Base-by-base conservation (phyloP, 2,113 vertebrate genomes). In the Pungitius pungitius region DNA sequence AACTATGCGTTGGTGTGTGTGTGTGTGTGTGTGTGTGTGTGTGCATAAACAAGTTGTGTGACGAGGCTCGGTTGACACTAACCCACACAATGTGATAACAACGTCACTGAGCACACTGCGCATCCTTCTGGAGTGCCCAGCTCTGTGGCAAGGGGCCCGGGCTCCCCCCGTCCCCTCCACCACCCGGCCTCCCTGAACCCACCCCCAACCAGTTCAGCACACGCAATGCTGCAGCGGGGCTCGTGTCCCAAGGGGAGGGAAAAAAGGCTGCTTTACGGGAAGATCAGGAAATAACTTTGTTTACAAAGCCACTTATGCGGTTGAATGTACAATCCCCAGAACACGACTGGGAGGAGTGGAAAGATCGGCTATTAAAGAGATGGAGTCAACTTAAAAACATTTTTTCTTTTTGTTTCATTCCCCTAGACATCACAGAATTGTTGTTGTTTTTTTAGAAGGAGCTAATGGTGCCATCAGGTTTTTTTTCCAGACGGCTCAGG, bases 71-170 rank as follows among this genome's bases (percentile, higher is more conserved):
- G 71, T 43, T 80, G 80, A 91, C 90, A 91, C 81, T 60, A 83
- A 85, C 90, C 91, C 90, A 90, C 90, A 73, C 90, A 80, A 89
- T 65, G 83, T 88, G 91, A 90, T 85, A 82, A 88, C 86, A 65
- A 90, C 84, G 84, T 92, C 85, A 88, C 83, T 87, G 90, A 84
- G 78, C 91, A 91, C 88, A 90, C 88, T 90, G 88, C 35, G 87
- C 85, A 52, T 89, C 91, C 90, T 85, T 92, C 91, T 92, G 91
- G 91, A 92, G 89, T 17, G 37, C 26, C 30, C 61, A 33, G 74
- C 73, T 74, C 77, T 2, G 43, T 82, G 90, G 90, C 91, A 92
- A 90, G 73, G 78, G 35, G 65, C 78, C 63, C 72, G 64, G 81
- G 77, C 78, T 71, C 55, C 61, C 86, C 73, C 80, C 84, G 47